Conservation (phyloP, 2,113 vertebrate genomes). For the Gymnocephalus cernua region DNA sequence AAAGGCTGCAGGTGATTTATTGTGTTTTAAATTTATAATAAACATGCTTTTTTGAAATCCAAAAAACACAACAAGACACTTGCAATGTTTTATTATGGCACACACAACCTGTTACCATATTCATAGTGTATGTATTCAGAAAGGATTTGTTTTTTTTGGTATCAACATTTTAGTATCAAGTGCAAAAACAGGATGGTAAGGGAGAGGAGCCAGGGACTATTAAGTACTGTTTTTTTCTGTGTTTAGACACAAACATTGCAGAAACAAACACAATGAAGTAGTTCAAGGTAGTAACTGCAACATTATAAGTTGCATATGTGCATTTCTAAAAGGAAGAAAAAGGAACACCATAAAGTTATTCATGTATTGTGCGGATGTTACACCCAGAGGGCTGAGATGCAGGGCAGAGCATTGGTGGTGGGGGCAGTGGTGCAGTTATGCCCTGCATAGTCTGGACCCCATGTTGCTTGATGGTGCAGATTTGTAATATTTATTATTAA, state of each 20-base stretch:
- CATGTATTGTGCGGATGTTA: constrained; percentile 27
- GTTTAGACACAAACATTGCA: constrained; percentile 15
- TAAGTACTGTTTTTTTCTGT: not conserved
- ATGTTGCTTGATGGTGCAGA: constrained; percentile 1
- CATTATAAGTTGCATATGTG: not conserved
- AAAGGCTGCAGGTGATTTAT: not conserved
- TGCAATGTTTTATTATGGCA: constrained; percentile 69
- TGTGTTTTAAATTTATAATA: not conserved
- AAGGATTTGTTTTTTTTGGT: constrained; percentile 34
- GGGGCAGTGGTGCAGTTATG: not conserved
- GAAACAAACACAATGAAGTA: not conserved
- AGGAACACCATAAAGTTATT: constrained; percentile 11
- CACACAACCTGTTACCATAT: constrained; percentile 54
- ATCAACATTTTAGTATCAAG: constrained; percentile 17
- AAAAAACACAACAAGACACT: constrained; percentile 10
- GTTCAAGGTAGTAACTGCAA: not conserved
- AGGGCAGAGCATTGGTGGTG: constrained; percentile 39
- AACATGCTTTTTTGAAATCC: constrained; percentile 1
- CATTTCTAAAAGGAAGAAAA: constrained; percentile 27
- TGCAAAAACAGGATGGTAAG: constrained; percentile 32
- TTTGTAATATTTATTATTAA: constrained; percentile 2
- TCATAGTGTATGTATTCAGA: constrained; percentile 18
- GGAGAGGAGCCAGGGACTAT: not conserved
- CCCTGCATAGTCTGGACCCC: constrained; percentile 13
- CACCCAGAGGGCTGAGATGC: not conserved